Conservation (phyloP, 2,797 vertebrate genomes). For the Catamblyrhynchus diadema region DNA sequence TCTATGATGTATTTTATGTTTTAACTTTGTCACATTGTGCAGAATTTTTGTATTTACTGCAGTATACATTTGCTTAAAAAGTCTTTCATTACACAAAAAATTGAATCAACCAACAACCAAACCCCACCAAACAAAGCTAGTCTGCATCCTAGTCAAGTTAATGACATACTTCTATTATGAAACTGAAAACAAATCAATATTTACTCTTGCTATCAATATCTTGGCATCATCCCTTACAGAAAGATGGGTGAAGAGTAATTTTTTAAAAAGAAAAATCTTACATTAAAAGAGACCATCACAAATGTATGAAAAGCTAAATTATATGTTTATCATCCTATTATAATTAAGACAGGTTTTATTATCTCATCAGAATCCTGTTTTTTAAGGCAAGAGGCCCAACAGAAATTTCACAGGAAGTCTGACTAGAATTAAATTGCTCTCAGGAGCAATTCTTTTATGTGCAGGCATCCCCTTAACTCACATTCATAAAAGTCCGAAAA, state of each 20-base stretch:
- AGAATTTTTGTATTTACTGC: not conserved
- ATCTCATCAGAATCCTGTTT: not conserved
- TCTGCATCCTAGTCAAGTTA: not conserved
- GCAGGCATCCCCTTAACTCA: not conserved
- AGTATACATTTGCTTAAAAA: not conserved
- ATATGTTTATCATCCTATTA: not conserved
- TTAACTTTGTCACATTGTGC: not conserved
- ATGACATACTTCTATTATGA: not conserved
- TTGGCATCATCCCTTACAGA: not conserved
- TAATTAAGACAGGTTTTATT: not conserved
- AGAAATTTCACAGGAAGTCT: not conserved
- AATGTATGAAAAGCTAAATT: not conserved
- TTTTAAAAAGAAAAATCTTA: not conserved
- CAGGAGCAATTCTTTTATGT: not conserved
- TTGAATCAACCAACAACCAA: not conserved
- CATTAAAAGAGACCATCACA: not conserved
- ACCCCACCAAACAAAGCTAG: not conserved
- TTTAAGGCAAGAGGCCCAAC: not conserved
- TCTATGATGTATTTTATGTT: not conserved
- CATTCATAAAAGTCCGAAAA: not conserved
- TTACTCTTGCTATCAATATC: not conserved
- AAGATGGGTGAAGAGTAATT: not conserved
- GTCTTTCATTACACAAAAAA: not conserved
- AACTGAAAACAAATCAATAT: not conserved
- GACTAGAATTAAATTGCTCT: not conserved